Conservation (phyloP, 1,140 invertebrate genomes). For the Cataglyphis hispanica region DNA sequence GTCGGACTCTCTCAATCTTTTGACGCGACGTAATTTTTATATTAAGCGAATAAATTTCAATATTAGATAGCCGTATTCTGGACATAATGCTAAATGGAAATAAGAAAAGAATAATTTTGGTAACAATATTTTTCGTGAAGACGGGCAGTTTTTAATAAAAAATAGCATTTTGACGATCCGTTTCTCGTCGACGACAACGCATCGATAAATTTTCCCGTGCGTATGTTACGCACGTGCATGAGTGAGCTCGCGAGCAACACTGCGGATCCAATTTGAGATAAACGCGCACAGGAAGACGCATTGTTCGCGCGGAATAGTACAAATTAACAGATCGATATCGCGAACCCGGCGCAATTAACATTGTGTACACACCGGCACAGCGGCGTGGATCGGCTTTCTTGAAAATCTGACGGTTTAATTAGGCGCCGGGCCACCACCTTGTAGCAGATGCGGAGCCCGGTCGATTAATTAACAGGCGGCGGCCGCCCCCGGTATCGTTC, state of each 20-base stretch:
- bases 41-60: conserved; percentile 33
- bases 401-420: conserved; percentile 80
- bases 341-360: conserved; percentile 73
- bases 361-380: conserved; percentile 76
- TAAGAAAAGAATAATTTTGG: conserved; percentile 14
- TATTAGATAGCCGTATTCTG: conserved; percentile 11
- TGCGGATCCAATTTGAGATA: conserved; percentile 79
- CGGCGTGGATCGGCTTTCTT: conserved; percentile 73
- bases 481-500: conserved; percentile 62
- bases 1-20: not conserved
- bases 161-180: not conserved
- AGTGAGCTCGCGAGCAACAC: conserved; percentile 52
- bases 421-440: conserved; percentile 69
- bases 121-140: conserved; percentile 10
- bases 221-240: conserved; percentile 10
- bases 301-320: conserved; percentile 76
- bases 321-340: conserved; percentile 78
- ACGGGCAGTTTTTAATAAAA: not conserved
- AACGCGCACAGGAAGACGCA: conserved; percentile 72
- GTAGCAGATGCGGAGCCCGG: conserved; percentile 69
- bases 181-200: conserved; percentile 25
- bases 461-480: conserved; percentile 75
- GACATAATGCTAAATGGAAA: conserved; percentile 1
- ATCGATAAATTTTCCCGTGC: conserved; percentile 52
- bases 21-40: conserved; percentile 9